These are phyloP conservation scores for Diorhabda sublineata DNA, from an alignment of 1,140 invertebrate genomes.

Conservation along the genomic window DNA sequence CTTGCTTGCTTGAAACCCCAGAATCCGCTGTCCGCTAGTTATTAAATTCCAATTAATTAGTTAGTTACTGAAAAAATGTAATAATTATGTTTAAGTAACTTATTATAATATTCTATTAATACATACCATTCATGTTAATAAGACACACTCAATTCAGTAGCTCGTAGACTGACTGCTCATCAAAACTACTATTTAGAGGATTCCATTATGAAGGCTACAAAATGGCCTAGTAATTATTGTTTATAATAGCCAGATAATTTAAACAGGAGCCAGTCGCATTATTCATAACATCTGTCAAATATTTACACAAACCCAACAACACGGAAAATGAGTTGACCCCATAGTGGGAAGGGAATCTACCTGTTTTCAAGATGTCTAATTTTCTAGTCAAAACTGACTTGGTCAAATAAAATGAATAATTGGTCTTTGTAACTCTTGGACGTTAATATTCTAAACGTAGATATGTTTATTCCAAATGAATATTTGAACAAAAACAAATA, in stretches of 20 bases:
- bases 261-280: slow-evolving; percentile 35
- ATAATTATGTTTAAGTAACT: too few relatives aligned
- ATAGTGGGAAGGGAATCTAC: slow-evolving; percentile 4
- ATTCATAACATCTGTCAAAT: slow-evolving; percentile 33
- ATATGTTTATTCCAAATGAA: too few relatives aligned
- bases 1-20: too few relatives aligned
- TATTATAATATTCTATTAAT: neutral
- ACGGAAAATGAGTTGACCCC: slow-evolving; percentile 8
- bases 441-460: too few relatives aligned
- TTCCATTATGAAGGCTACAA: neutral
- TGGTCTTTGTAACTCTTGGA: too few relatives aligned
- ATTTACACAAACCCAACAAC: slow-evolving; percentile 27
- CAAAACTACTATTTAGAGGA: slow-evolving; percentile 1
- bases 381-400: neutral
- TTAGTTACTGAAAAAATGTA: too few relatives aligned
- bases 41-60: too few relatives aligned
- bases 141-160: neutral
- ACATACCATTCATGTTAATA: neutral
- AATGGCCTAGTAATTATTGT: neutral
- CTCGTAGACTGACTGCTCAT: neutral
- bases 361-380: slow-evolving; percentile 3
- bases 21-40: too few relatives aligned
- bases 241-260: slow-evolving; percentile 26
- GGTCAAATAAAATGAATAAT: too few relatives aligned
- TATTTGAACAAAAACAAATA: too few relatives aligned